Evolutionary conservation across 1,140 invertebrate genomes (phyloP).

Genomic region (Anastrepha obliqua): DNA sequence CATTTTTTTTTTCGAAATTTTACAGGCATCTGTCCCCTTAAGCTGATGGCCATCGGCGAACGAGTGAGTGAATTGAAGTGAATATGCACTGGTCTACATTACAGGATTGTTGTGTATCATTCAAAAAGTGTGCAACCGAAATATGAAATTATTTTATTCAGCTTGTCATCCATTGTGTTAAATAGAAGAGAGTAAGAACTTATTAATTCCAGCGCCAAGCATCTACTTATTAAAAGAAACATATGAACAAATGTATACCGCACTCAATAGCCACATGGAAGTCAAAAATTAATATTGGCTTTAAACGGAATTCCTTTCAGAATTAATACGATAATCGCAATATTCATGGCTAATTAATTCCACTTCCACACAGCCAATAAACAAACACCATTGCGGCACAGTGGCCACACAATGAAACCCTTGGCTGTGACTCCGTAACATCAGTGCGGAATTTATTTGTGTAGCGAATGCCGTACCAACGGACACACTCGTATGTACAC

Average conservation of each 20-base stretch:
- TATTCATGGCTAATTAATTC: slow-evolving; percentile 52
- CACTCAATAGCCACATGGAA: neutral
- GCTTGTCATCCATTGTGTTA: no score
- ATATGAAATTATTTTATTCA: no score
- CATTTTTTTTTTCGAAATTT: no score
- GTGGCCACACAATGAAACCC: slow-evolving; percentile 44
- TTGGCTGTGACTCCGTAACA: neutral
- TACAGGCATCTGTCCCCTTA: no score
- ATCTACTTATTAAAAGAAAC: neutral
- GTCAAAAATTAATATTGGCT: slow-evolving; percentile 46
- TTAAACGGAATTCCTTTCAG: slow-evolving; percentile 42
- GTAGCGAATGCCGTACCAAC: neutral
- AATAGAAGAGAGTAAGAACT: no score
- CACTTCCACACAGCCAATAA: slow-evolving; percentile 41
- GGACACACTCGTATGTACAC: neutral
- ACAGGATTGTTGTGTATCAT: no score
- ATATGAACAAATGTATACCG: neutral
- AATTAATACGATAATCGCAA: slow-evolving; percentile 49
- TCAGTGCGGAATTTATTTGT: slow-evolving; percentile 22
- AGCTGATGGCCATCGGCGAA: no score
- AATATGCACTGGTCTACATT: no score
- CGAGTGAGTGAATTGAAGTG: neutral
- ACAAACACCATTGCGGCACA: slow-evolving; percentile 36
- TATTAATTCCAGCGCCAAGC: no score
- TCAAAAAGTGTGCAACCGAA: no score